Base-by-base conservation (phyloP, 1,140 invertebrate genomes). In the Condylostylus longicornis region DNA sequence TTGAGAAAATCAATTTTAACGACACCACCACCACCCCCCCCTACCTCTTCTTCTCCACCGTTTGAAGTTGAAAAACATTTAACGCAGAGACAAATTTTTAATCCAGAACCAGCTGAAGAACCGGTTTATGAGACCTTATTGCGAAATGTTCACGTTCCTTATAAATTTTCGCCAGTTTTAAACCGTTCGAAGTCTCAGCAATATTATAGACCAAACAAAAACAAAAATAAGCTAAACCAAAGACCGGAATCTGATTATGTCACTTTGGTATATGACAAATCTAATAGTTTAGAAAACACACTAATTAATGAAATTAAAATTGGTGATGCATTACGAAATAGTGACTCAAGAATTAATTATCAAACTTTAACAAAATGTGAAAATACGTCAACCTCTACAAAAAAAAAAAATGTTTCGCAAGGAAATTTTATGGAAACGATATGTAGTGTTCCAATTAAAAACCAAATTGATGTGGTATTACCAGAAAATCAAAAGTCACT, bases 171-270 rank as follows among this genome's bases (percentile, higher is more conserved):
- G 0, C 57, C 57, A 0, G 41, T 56, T 4, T 28, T 58, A 14
- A 50, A 44, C 5, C 44, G 57, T 5, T 51, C 57, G 29, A 51
- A 54, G 23, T 58, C 54, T 0, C 40, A 44, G 10, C 53, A 53
- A 35, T 36, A 51, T 31, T 44, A 48, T 6, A 53, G 49, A 40
- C 42, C 45, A 15, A 43, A 44, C 8, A 46, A 53, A 19, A 47
- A 47, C 33, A 38, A 40, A 15, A 27, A 41, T 15, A n/a, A 38
- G 4, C 27, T 38, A 6, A 22, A 34, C 0, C 38, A 52, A 2
- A 33, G 57, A 1, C 54, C 58, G 0, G 58, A 61, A 21, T 61
- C 57, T n/a, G 58, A 61, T 20, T 61, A 61, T 42, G 58, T 61
- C 0, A 60, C 54, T 1, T 34, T 61, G n/a, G 47, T 54, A 7